Conservation (phyloP, 2,113 vertebrate genomes). For the Paraplagusia blochii region DNA sequence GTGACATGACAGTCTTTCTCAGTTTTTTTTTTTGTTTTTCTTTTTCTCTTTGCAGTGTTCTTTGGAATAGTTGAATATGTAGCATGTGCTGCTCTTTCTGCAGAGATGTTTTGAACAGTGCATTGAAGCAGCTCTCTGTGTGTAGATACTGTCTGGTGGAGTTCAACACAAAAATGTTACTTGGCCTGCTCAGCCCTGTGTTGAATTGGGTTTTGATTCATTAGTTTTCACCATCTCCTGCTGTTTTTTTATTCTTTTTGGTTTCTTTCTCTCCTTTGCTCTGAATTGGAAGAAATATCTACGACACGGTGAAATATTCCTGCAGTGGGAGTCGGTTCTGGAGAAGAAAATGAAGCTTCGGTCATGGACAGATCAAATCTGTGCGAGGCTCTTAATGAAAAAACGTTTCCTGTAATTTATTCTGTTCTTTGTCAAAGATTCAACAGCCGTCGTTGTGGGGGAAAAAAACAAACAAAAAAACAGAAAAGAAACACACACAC, state of each 20-base stretch:
- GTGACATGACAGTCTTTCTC: constrained; percentile 66
- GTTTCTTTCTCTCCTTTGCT: too few species aligned
- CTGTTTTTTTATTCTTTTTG: too few species aligned
- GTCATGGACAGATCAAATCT: constrained; percentile 44
- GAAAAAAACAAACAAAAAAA: constrained; percentile 10
- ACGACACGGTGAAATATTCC: constrained; percentile 26
- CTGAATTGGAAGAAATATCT: neutral
- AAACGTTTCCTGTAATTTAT: neutral
- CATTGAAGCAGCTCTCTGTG: constrained; percentile 56
- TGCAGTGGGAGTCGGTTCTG: constrained; percentile 29
- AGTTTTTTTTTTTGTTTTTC: constrained; percentile 59
- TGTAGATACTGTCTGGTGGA: constrained; percentile 49
- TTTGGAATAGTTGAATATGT: constrained; percentile 61
- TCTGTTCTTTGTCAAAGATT: constrained; percentile 21
- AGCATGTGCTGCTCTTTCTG: constrained; percentile 63
- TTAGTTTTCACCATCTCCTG: constrained; percentile 10
- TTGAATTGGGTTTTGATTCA: constrained; percentile 49
- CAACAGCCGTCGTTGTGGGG: constrained; percentile 34
- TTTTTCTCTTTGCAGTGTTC: constrained; percentile 63
- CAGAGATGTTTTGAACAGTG: constrained; percentile 63
- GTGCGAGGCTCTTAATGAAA: constrained; percentile 40
- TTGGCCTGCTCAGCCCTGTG: constrained; percentile 43
- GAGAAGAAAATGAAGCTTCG: constrained; percentile 44
- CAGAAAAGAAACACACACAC: constrained; percentile 10
- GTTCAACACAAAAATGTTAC: constrained; percentile 26